Evolutionary conservation across 2,113 vertebrate genomes (phyloP).

Genomic region (Bufo gargarizans): DNA sequence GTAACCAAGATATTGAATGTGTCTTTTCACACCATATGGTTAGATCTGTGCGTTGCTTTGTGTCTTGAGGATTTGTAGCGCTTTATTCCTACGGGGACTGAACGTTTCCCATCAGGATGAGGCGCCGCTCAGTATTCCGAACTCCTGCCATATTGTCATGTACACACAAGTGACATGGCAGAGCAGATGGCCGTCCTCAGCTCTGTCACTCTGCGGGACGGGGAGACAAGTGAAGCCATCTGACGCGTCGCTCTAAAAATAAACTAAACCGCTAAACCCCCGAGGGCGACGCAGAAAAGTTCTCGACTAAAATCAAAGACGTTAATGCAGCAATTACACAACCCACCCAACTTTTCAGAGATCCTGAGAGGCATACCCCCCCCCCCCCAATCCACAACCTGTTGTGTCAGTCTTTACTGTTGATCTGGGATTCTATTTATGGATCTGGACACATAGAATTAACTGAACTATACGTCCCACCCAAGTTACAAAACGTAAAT

Average conservation of each 20-base stretch:
- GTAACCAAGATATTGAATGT: background rate
- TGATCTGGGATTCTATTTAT: no score
- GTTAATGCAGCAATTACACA: no score
- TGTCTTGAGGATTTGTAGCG: no score
- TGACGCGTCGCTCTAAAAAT: constrained; percentile 7
- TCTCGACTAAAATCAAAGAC: background rate
- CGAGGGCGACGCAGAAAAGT: background rate
- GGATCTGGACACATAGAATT: no score
- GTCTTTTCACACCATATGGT: no score
- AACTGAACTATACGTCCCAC: no score
- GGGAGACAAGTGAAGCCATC: background rate
- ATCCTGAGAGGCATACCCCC: no score
- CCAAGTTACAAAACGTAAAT: no score
- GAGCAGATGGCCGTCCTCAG: constrained; percentile 23
- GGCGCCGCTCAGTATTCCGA: background rate
- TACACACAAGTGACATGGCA: background rate
- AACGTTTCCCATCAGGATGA: background rate
- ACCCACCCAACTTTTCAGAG: background rate
- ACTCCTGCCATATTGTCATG: background rate
- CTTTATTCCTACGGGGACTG: background rate
- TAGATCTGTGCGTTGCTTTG: no score
- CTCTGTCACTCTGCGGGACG: background rate
- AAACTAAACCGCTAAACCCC: background rate
- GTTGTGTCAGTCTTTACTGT: no score
- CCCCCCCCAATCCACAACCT: background rate